Base-by-base conservation (phyloP, 2,113 vertebrate species). In the Daboia siamensis region DNA sequence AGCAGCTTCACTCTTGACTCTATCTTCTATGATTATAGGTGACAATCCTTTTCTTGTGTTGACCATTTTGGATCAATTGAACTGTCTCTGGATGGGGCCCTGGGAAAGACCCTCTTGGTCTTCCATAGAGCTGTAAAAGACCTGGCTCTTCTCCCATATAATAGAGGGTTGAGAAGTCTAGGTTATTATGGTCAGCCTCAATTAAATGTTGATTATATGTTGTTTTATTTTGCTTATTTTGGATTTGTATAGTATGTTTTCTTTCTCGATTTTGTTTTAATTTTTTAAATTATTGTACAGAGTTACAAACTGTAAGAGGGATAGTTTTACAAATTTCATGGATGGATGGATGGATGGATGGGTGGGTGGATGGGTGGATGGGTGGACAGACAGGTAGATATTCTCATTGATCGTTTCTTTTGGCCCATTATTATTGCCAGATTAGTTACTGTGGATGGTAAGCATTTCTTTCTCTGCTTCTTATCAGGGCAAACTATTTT, bases 321-420 rank as follows among this genome's bases (percentile, higher is more conserved):
- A 5, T 6, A 80, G 74, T 7, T 80, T 80, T 80, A 33, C 33
- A 80, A 80, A 80, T 80, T 20, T 3, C 17, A 21, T 39, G 33
- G 69, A 74, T 74, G 13, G 64, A 17, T 33, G 24, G 24, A 61
- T 61, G 3, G 59, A 26, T 61, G 9, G 24, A 26, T 26, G 21
- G 57, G n/a, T 1, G 4, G 29, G n/a, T 0, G 26, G 23, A 3
- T 0, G 11, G 24, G 26, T 1, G 26, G 24, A 4, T 0, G 10
- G 59, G 11, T 3, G 26, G 59, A 61, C 3, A 11, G 59, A 61
- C 23, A 61, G 59, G 29, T 5, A 69, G 61, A 64, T 12, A 64
- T 74, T 80, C 6, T 80, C n/a, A 80, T 39, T 80, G 69, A 33
- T 20, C 5, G 2, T 39, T 80, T 74, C 15, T 80, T 80, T 8